Evolutionary conservation across 1,140 invertebrate genomes (phyloP).

Genomic region (Vanessa atalanta): DNA sequence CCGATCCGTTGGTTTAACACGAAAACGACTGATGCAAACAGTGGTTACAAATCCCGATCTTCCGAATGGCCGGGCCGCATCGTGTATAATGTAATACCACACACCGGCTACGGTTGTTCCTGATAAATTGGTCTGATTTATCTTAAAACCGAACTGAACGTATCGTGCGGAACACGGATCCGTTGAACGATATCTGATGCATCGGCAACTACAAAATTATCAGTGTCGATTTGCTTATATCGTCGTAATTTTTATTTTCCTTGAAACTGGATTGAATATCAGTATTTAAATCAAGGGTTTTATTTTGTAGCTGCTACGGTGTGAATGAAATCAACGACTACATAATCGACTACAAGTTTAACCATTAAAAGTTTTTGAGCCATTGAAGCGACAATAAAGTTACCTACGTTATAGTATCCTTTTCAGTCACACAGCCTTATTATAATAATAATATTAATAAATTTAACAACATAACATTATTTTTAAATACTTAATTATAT

Average conservation of each 20-base stretch:
- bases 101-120: constrained; percentile 37
- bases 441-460: no score
- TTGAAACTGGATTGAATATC: background rate
- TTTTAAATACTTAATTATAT: no score
- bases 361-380: constrained; percentile 66
- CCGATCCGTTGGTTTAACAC: constrained; percentile 12
- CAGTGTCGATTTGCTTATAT: background rate
- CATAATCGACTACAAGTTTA: constrained; percentile 39
- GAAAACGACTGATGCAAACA: constrained; percentile 15
- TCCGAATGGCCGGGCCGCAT: constrained; percentile 21
- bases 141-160: constrained; percentile 41
- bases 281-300: background rate
- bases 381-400: constrained; percentile 49
- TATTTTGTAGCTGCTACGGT: constrained; percentile 5
- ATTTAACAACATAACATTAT: no score
- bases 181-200: constrained; percentile 26
- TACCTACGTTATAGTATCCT: background rate
- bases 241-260: background rate
- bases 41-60: constrained; percentile 24
- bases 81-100: constrained; percentile 33
- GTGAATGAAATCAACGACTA: constrained; percentile 33
- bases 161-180: constrained; percentile 20
- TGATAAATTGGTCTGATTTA: constrained; percentile 53
- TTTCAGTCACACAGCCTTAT: background rate
- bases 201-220: constrained; percentile 17